Percentiles rank a stretch among this genome's conserved stretches.
phyloP scores from a whole-genome alignment of 2,797 vertebrate genomes.

The Muscicapa striata region DNA sequence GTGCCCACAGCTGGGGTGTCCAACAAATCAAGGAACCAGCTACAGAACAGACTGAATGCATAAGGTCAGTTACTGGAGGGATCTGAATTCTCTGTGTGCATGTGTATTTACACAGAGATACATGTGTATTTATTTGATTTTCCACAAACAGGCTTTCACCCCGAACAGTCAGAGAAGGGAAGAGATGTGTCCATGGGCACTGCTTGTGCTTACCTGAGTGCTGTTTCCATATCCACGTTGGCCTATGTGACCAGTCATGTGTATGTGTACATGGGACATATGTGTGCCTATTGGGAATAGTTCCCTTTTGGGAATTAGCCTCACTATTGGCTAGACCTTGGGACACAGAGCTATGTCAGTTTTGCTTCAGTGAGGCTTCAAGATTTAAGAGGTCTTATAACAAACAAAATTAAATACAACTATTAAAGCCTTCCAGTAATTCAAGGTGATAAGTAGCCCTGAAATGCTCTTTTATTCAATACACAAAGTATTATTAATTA shows the following conservation, averaged over 20 bases:
- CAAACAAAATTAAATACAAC: background rate
- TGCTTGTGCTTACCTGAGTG: background rate
- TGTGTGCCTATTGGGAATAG: background rate
- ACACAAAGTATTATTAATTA: background rate
- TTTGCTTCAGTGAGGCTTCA: background rate
- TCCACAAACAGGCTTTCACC: background rate
- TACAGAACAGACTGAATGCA: background rate
- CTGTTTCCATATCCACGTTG: background rate
- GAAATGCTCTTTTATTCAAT: background rate
- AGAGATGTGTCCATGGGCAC: background rate
- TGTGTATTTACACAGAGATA: background rate
- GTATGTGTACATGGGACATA: background rate
- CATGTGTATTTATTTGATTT: background rate
- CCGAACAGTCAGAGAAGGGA: background rate
- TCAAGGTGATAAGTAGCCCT: background rate
- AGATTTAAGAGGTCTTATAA: background rate
- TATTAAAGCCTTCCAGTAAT: background rate
- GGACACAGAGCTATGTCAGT: fast-evolving
- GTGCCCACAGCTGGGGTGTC: background rate
- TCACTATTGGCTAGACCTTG: background rate
- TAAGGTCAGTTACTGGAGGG: background rate
- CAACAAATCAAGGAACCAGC: background rate
- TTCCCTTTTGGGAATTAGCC: background rate
- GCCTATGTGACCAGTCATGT: background rate
- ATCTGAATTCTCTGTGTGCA: background rate